phyloP scores from a whole-genome alignment of 2,888 invertebrate genomes.

The Azorinus chamasolen region DNA sequence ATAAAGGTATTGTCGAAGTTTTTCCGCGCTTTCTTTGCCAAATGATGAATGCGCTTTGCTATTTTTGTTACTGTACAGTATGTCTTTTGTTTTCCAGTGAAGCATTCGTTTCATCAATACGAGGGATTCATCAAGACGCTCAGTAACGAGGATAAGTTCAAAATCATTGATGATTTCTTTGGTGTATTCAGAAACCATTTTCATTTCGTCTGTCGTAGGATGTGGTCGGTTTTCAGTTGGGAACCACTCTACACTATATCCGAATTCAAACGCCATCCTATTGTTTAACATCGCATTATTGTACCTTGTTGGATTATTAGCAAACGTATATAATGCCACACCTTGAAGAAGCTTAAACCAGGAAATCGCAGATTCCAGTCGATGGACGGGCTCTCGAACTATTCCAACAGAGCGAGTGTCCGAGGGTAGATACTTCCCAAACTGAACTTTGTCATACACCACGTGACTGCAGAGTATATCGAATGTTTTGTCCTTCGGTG shows the following conservation, averaged over 20 bases:
- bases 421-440: constrained; percentile 55
- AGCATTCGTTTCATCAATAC: constrained; percentile 63
- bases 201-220: constrained; percentile 42
- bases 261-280: constrained; percentile 67
- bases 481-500: constrained; percentile 50
- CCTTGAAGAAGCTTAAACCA: constrained; percentile 48
- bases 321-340: constrained; percentile 54
- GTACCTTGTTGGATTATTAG: constrained; percentile 61
- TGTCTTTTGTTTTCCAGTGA: constrained; percentile 59
- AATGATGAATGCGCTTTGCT: no score
- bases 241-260: constrained; percentile 37
- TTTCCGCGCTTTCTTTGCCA: no score
- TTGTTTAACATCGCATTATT: constrained; percentile 65
- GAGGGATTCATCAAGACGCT: constrained; percentile 69
- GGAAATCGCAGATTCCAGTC: constrained; percentile 66
- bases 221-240: constrained; percentile 27
- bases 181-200: constrained; percentile 32
- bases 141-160: constrained; percentile 64
- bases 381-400: constrained; percentile 67
- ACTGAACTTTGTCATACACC: constrained; percentile 58
- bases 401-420: constrained; percentile 70
- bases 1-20: no score
- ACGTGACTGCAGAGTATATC: constrained; percentile 75
- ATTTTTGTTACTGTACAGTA: constrained; percentile 61
- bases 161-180: constrained; percentile 56